A percentile compares a stretch with the other conserved stretches of the same genome.
Evolutionary conservation across 2,113 vertebrate genomes (phyloP).

Genomic region (Xiphophorus hellerii): DNA sequence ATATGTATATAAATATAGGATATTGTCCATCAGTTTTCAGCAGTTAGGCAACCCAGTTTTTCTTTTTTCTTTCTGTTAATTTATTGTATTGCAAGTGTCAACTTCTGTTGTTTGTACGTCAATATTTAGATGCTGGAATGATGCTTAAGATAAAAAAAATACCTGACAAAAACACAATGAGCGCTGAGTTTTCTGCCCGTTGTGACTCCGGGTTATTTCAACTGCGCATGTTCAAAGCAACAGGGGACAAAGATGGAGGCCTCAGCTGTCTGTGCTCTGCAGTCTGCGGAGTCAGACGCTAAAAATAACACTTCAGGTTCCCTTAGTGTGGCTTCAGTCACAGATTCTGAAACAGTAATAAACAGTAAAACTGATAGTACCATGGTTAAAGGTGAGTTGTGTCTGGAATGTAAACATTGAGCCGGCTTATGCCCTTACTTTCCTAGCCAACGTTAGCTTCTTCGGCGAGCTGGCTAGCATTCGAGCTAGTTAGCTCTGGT

Average conservation of each 20-base stretch:
- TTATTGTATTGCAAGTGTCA: too few species aligned
- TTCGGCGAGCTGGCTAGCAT: slow-evolving; percentile 59
- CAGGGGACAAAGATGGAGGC: slow-evolving; percentile 71
- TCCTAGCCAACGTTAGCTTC: slow-evolving; percentile 51
- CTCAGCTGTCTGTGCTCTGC: slow-evolving; percentile 66
- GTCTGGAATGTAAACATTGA: slow-evolving; percentile 54
- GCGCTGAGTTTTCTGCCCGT: neutral
- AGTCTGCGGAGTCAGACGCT: slow-evolving; percentile 70
- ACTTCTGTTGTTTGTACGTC: too few species aligned
- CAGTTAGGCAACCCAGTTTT: too few species aligned
- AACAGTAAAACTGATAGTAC: slow-evolving; percentile 80
- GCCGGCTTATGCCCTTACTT: slow-evolving; percentile 27
- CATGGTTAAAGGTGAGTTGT: slow-evolving; percentile 84
- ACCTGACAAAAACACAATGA: neutral
- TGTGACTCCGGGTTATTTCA: neutral
- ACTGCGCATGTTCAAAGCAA: slow-evolving; percentile 28
- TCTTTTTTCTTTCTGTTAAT: too few species aligned
- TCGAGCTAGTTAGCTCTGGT: slow-evolving; percentile 42
- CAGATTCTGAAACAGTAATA: slow-evolving; percentile 81
- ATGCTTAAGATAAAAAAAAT: neutral
- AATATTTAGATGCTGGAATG: neutral
- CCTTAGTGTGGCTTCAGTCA: slow-evolving; percentile 68
- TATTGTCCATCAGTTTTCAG: too few species aligned
- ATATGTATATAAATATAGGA: too few species aligned
- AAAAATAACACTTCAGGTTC: slow-evolving; percentile 53